Conservation (phyloP, 2,797 vertebrate species). For the Chelon auratus region DNA sequence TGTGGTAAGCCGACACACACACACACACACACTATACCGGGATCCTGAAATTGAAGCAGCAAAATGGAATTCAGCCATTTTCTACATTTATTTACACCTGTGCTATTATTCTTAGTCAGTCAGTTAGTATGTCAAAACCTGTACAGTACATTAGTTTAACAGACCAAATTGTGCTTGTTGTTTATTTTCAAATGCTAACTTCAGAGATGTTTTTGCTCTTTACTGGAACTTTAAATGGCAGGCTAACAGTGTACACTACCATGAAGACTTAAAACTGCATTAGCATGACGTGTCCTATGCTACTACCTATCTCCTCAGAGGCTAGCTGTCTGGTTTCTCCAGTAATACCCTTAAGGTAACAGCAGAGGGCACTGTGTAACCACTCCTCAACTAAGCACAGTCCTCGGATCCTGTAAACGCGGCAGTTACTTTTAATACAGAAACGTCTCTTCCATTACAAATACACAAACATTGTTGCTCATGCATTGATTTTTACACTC, state of each 20-base stretch:
- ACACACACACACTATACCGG: too few species aligned
- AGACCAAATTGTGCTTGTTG: too few species aligned
- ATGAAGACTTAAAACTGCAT: neutral
- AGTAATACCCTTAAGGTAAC: neutral
- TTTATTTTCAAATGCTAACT: neutral
- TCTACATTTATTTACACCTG: too few species aligned
- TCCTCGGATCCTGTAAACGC: neutral
- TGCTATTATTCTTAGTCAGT: too few species aligned
- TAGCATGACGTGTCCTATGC: neutral
- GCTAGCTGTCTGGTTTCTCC: neutral
- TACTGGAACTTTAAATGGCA: neutral
- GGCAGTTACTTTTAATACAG: neutral
- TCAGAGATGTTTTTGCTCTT: neutral
- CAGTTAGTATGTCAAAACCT: too few species aligned
- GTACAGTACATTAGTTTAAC: too few species aligned
- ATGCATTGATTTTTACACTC: neutral
- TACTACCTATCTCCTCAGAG: too few species aligned
- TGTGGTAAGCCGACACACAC: too few species aligned
- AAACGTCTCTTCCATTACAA: neutral
- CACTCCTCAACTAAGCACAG: slow-evolving; percentile 9
- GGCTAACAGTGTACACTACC: neutral
- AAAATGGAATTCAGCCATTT: too few species aligned
- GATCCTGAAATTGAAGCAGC: too few species aligned
- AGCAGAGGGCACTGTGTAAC: slow-evolving; percentile 64
- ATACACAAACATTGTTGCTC: slow-evolving; percentile 1